These are phyloP conservation scores for Druon quercuslanigerum DNA, from an alignment of 1,140 invertebrate species.

Conservation along the genomic window DNA sequence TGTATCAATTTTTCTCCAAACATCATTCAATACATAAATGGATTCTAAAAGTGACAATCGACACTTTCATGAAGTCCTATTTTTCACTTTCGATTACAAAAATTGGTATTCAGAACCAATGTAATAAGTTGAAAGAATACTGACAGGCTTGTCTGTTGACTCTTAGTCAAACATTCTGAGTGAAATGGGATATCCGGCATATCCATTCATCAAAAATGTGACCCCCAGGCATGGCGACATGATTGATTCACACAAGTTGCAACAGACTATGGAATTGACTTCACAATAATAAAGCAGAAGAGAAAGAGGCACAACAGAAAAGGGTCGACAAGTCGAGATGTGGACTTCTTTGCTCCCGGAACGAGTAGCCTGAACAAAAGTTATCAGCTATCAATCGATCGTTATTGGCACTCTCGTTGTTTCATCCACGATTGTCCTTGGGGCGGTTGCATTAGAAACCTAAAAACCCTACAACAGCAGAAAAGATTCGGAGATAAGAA, in stretches of 20 bases:
- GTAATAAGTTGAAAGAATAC: too few species aligned
- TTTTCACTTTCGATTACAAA: too few species aligned
- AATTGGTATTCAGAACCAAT: too few species aligned
- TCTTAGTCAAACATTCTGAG: too few species aligned
- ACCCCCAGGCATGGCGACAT: background rate
- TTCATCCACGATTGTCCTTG: conserved; percentile 26
- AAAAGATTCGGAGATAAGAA: conserved; percentile 13
- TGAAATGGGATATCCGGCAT: background rate
- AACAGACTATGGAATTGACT: background rate
- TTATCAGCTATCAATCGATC: background rate
- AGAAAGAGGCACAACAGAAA: background rate
- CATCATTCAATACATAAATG: too few species aligned
- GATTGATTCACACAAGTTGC: background rate
- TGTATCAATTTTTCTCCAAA: too few species aligned
- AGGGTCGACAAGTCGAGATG: background rate
- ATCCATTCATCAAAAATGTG: background rate
- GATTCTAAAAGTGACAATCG: too few species aligned
- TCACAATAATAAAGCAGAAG: background rate
- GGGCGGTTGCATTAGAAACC: background rate
- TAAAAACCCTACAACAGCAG: conserved; percentile 5
- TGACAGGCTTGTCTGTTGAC: too few species aligned
- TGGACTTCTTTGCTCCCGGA: background rate
- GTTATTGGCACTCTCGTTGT: conserved; percentile 21
- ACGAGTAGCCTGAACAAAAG: background rate
- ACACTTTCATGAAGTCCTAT: too few species aligned